Conservation (phyloP, 2,113 vertebrate genomes). For the Parotia lawesii region DNA sequence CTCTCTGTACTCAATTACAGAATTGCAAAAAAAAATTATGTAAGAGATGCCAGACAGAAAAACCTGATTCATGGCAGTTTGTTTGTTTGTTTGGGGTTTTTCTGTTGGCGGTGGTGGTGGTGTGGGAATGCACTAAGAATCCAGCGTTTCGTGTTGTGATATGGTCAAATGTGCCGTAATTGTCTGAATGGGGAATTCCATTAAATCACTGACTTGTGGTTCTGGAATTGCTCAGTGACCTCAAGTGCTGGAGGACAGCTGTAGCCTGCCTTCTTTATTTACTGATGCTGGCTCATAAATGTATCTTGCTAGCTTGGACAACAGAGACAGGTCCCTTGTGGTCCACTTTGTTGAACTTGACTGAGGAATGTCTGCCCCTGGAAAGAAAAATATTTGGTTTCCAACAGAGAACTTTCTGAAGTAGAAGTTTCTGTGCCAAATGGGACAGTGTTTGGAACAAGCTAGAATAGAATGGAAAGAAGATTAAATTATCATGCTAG, state of each 20-base stretch:
- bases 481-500: not conserved
- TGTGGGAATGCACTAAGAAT: not conserved
- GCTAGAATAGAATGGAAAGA: not conserved
- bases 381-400: constrained; percentile 65
- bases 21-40: not conserved
- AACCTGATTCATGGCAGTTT: not conserved
- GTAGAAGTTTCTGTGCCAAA: constrained; percentile 32
- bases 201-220: not conserved
- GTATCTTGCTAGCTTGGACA: constrained; percentile 34
- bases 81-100: not conserved
- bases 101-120: not conserved
- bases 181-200: constrained; percentile 18
- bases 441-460: constrained; percentile 19
- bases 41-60: not conserved
- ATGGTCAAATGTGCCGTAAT: not conserved
- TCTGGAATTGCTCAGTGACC: constrained; percentile 36
- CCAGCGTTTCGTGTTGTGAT: not conserved
- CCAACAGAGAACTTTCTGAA: constrained; percentile 1
- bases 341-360: constrained; percentile 40
- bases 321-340: constrained; percentile 36
- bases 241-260: constrained; percentile 41
- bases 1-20: not conserved
- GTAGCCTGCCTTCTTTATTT: constrained; percentile 47
- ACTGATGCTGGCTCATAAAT: constrained; percentile 51
- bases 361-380: constrained; percentile 47